Percentiles rank a stretch among this genome's conserved stretches.
Conservation (phyloP, 2,113 vertebrate genomes). For the Semicossyphus pulcher region DNA sequence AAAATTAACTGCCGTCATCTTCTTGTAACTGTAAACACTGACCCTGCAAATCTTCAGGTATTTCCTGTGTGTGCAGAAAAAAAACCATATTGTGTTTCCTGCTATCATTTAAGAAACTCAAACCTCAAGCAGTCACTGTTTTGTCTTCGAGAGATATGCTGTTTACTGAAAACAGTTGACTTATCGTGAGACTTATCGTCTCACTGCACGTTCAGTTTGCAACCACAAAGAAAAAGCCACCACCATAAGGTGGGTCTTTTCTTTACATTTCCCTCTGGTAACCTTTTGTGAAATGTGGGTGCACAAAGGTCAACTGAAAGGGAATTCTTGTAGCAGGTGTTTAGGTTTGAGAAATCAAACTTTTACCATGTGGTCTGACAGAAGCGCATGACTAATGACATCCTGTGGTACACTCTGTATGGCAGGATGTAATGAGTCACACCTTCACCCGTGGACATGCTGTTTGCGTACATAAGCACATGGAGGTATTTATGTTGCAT, state of each 20-base stretch:
- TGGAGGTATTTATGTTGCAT: background rate
- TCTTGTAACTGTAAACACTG: conserved; percentile 2
- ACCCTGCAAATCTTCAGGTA: background rate
- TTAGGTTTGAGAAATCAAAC: background rate
- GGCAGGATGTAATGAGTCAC: conserved; percentile 46
- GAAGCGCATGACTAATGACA: background rate
- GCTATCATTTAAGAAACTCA: conserved; percentile 7
- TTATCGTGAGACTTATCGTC: conserved; percentile 18
- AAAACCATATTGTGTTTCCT: background rate
- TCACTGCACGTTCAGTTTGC: background rate
- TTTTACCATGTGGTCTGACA: background rate
- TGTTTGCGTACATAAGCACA: conserved; percentile 13
- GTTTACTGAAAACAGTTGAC: conserved; percentile 34
- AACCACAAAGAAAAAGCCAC: background rate
- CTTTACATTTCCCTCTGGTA: background rate
- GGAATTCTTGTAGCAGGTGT: conserved; percentile 12
- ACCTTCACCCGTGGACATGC: background rate
- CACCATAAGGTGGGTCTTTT: background rate
- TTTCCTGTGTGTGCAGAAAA: conserved; percentile 15
- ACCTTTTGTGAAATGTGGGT: conserved; percentile 11
- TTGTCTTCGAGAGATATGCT: conserved; percentile 17
- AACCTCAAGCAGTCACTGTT: background rate
- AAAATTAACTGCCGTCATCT: background rate
- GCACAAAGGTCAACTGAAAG: conserved; percentile 32
- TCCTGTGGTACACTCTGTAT: background rate